Evolutionary conservation across 2,888 invertebrate species (phyloP).

Genomic region (Parnassius glacialis): DNA sequence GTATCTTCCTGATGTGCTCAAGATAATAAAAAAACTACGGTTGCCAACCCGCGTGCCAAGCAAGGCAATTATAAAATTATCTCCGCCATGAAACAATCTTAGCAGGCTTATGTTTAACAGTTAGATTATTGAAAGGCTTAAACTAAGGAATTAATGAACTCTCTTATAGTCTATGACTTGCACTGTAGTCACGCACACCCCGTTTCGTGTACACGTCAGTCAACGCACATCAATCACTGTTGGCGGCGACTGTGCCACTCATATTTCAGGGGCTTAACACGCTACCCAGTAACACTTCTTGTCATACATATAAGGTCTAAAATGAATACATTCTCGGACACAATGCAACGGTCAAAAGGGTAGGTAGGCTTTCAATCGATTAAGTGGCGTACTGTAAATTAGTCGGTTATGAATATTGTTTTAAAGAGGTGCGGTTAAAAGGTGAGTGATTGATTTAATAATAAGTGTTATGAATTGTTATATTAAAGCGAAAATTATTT

Average conservation of each 20-base stretch:
- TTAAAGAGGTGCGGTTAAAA: constrained; percentile 35
- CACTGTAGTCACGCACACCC: constrained; percentile 41
- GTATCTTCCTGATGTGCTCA: not conserved
- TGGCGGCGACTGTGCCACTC: constrained; percentile 70
- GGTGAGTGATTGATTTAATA: constrained; percentile 12
- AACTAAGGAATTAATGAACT: too few relatives aligned
- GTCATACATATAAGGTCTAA: constrained; percentile 41
- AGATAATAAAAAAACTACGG: too few relatives aligned
- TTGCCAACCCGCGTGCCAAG: too few relatives aligned
- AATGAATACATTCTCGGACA: constrained; percentile 25
- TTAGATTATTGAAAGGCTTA: too few relatives aligned
- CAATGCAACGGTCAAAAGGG: constrained; percentile 37
- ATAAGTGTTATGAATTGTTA: not conserved
- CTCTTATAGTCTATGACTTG: constrained; percentile 20
- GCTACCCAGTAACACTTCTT: constrained; percentile 36
- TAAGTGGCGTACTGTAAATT: constrained; percentile 55
- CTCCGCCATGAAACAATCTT: too few relatives aligned
- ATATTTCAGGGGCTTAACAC: constrained; percentile 60
- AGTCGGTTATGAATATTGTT: constrained; percentile 43
- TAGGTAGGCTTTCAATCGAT: constrained; percentile 63
- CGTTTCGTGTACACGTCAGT: constrained; percentile 69
- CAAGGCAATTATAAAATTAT: too few relatives aligned
- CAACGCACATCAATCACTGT: constrained; percentile 76
- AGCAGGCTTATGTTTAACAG: too few relatives aligned
- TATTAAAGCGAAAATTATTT: not conserved